Evolutionary conservation across 2,888 invertebrate genomes (phyloP), one percentile per base, ranked within the genome.

Genomic region (Drosophila ustulata): DNA sequence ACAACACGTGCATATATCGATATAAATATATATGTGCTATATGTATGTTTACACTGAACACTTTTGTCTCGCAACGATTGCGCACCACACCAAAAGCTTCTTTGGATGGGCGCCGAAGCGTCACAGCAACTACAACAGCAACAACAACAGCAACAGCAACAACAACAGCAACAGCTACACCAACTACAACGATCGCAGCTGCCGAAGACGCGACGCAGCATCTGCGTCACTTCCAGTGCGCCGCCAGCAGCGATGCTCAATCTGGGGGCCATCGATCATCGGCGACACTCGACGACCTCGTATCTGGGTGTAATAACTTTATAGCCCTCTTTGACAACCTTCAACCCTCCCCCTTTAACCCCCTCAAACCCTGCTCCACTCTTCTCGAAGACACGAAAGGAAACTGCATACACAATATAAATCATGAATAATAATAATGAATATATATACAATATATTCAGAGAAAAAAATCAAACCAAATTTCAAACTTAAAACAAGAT

Each of bases 211-310:
- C 82, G 91, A 57, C 87, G 91, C 66, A 89, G 91, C 69, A 89
- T 92, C 71, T 92, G 91, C 71, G 91, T 91, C 69, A 90, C 91
- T 45, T 78, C 90, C 71, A 91, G 89, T 75, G 89, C 89, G 64
- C 89, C 90, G 51, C 84, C 91, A 30, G 78, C 89, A 61, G 80
- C 90, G 41, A 79, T 79, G 64, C 75, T 89, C 51, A 83, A 88
- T 61, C 56, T 88, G 75, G 75, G 71, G 52, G 75, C 75, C 68
- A 72, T 69, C 57, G 86, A 83, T 68, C 83, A 89, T 77, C 90
- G 92, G 62, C 86, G 92, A 66, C 92, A 92, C 82, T 92, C 92
- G 73, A 91, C 92, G 75, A 88, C 92, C 84, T 91, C 92, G 65
- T 92, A 92, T 77, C 82, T 91, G 90, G 92, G 92, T 90, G 92